Conservation (phyloP, 64 coral and sea anemone genomes). For the Pachyseris speciosa region DNA sequence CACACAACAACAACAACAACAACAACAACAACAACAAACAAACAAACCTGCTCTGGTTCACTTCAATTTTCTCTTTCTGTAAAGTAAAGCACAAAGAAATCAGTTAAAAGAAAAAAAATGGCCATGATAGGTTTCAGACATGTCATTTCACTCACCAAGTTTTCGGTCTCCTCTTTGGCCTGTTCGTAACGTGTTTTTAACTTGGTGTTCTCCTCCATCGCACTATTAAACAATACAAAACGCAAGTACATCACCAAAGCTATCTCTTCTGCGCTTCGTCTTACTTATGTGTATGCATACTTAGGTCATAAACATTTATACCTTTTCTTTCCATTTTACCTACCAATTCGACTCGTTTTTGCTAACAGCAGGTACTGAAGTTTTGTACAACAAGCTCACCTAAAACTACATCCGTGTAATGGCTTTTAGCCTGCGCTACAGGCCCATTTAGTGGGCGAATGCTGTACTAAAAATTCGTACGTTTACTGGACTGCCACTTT, state of each 20-base stretch:
- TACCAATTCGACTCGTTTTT: no score
- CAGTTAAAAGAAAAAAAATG: slow-evolving; percentile 8
- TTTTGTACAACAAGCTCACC: no score
- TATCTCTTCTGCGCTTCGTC: no score
- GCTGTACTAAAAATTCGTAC: no score
- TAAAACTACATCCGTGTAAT: no score
- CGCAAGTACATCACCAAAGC: neutral
- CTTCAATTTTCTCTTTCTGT: slow-evolving; percentile 91
- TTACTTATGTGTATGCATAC: no score
- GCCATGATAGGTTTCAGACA: neutral
- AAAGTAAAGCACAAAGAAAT: neutral
- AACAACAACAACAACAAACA: neutral
- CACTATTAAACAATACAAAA: slow-evolving; percentile 33
- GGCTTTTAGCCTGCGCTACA: no score
- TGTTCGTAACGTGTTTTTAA: slow-evolving; percentile 71
- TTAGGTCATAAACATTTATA: no score
- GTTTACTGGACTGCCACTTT: no score
- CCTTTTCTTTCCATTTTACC: no score
- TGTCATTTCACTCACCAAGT: slow-evolving; percentile 44
- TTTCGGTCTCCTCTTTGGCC: slow-evolving; percentile 79
- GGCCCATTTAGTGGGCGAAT: no score
- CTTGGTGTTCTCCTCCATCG: slow-evolving; percentile 75
- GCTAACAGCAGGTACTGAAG: no score
- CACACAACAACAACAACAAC: neutral
- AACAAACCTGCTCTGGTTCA: slow-evolving; percentile 72